phyloP scores from a whole-genome alignment of 2,888 invertebrate genomes.

The Erebia aethiops region DNA sequence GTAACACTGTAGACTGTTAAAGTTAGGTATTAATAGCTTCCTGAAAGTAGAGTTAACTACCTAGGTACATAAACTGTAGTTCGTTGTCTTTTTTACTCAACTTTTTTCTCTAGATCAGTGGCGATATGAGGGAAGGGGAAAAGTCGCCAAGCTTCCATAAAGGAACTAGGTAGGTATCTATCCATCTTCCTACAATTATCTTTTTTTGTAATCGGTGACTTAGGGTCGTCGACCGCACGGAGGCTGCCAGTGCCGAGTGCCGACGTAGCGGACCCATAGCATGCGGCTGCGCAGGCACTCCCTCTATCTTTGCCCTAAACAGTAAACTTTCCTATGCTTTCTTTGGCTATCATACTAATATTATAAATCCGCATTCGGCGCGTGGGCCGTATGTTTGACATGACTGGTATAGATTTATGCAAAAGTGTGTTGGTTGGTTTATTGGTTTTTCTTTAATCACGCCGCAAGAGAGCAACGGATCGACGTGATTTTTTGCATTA shows the following conservation, averaged over 20 bases:
- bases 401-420: no score
- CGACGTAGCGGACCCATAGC: constrained; percentile 60
- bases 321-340: constrained; percentile 48
- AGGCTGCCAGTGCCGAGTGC: constrained; percentile 56
- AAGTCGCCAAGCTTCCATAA: constrained; percentile 34
- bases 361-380: no score
- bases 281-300: constrained; percentile 72
- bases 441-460: no score
- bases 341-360: constrained; percentile 41
- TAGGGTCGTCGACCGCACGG: constrained; percentile 75
- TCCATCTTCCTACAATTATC: constrained; percentile 63
- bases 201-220: constrained; percentile 75
- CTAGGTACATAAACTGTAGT: not conserved
- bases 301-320: constrained; percentile 65
- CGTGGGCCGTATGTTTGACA: no score
- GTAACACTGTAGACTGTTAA: no score
- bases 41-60: not conserved
- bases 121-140: constrained; percentile 29
- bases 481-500: no score
- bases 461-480: no score
- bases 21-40: not conserved
- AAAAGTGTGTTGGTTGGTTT: no score
- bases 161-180: constrained; percentile 38
- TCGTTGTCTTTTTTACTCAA: constrained; percentile 6
- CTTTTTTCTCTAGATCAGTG: constrained; percentile 13